Base-by-base conservation (phyloP, 2,113 vertebrate genomes). In the Chaenocephalus aceratus region DNA sequence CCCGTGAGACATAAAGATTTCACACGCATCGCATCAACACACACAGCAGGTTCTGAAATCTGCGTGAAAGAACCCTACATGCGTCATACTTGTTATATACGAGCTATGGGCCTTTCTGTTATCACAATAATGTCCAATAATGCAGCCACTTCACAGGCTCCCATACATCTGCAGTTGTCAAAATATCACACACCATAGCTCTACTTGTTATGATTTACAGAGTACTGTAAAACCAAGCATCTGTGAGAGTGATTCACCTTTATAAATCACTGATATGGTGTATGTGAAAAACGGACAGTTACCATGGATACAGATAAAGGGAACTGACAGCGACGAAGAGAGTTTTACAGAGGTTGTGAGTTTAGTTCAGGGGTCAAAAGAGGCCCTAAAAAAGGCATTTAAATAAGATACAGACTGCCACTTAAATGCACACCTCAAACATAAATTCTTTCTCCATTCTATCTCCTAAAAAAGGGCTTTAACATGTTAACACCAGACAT, bases 181-280 rank as follows among this genome's bases (percentile, higher is more conserved):
- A 89, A 89, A 88, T 85, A 89, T 86, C 80, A 80, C 87, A 91
- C 85, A 75, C 81, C 85, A 88, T 67, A 84, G 73, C 71, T 78
- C 45, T 18, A 78, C 77, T 75, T 91, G 81, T 88, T 90, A 89
- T 87, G 83, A 82, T 81, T 91, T 90, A 85, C 86, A 92, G 85
- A 86, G 70, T 62, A 63, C 86, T 85, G 75, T 88, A 85, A 90
- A 80, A 75, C 46, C 0, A 26, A 77, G 80, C 83, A 90, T 88
- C 79, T 91, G 88, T 21, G 57, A 75, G 85, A 86, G 79, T 46
- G 18, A 88, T 92, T 85, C 53, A 48, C 48, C 48, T 83, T 83
- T 75, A 85, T 72, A 81, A 63, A 84, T 85, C 57, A 68, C 54
- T 52, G 57, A 67, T 81, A 66, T 46, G 36, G 68, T 79, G 67